Conservation (phyloP, 92 coral and sea anemone species). For the Nematostella vectensis region DNA sequence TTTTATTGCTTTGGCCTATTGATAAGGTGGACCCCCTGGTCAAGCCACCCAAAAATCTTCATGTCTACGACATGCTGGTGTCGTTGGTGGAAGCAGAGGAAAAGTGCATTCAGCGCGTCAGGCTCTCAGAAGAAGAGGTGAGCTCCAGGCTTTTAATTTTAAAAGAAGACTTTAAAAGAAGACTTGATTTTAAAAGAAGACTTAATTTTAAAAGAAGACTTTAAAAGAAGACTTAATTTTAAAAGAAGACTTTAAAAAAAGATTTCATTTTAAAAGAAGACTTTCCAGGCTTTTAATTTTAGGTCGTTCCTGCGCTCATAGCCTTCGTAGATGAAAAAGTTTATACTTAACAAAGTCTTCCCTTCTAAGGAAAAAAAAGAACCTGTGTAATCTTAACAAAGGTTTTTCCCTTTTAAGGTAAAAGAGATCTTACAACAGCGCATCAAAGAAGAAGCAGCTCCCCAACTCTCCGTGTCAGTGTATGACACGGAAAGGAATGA, state of each 20-base stretch:
- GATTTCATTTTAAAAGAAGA: no score
- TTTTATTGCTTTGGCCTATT: no score
- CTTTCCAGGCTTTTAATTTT: no score
- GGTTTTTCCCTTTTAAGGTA: conserved; percentile 57
- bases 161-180: neutral
- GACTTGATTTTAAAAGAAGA: conserved; percentile 1
- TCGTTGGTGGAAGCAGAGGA: conserved; percentile 89
- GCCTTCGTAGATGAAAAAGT: no score
- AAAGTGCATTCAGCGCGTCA: conserved; percentile 71
- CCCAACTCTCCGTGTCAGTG: conserved; percentile 77
- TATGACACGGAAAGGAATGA: conserved; percentile 97
- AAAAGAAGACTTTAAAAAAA: no score
- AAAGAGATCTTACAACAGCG: conserved; percentile 92
- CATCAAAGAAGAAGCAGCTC: conserved; percentile 91
- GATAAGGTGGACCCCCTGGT: conserved; percentile 96
- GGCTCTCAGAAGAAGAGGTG: conserved; percentile 98
- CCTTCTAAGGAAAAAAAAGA: no score
- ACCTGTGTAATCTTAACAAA: no score
- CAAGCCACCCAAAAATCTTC: conserved; percentile 84
- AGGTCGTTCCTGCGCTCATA: no score
- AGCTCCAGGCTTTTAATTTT: neutral
- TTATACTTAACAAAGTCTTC: no score
- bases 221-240: no score
- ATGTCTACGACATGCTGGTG: conserved; percentile 82
- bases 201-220: no score